phyloP scores from a whole-genome alignment of 2,113 vertebrate species.

The Oreocharis arfaki region DNA sequence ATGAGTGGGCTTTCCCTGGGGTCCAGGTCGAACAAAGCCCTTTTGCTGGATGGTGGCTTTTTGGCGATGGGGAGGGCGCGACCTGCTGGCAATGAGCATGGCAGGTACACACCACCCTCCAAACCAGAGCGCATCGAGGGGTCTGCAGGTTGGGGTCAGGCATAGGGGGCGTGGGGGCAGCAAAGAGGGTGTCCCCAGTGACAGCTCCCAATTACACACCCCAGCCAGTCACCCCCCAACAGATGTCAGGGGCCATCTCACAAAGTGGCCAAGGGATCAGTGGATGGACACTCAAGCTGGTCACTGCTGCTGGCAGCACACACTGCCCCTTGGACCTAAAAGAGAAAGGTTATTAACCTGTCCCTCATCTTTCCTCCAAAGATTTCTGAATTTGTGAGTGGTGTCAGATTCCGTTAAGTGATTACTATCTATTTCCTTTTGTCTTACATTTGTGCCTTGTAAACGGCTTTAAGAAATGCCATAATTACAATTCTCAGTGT shows the following conservation, averaged over 20 bases:
- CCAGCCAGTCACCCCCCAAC: not conserved
- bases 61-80: not conserved
- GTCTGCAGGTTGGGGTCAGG: not conserved
- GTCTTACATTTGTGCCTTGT: not conserved
- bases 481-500: not conserved
- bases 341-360: not conserved
- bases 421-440: not conserved
- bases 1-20: slow-evolving; percentile 8
- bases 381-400: not conserved
- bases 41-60: not conserved
- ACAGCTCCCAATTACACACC: not conserved
- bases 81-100: not conserved
- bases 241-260: not conserved
- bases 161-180: not conserved
- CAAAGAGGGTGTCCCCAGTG: not conserved
- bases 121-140: not conserved
- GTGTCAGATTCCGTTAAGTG: not conserved
- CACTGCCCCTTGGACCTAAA: not conserved
- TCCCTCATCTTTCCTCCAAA: not conserved
- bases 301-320: not conserved
- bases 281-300: not conserved
- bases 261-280: not conserved
- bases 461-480: not conserved
- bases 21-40: not conserved
- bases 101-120: not conserved